Conservation (phyloP, 2,888 invertebrate genomes). For the Caenorhabditis angaria region DNA sequence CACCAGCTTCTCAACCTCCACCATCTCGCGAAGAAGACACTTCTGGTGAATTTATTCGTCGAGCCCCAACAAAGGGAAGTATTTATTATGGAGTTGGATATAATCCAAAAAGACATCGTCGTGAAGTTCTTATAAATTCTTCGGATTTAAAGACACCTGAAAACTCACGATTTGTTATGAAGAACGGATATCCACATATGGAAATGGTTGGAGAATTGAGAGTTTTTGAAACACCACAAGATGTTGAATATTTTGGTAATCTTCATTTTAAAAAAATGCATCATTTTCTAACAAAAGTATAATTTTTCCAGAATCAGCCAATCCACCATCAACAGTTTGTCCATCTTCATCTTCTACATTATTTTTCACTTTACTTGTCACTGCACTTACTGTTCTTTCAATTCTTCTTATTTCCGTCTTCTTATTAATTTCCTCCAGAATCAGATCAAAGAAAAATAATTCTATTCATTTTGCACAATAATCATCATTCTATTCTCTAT, state of each 20-base stretch:
- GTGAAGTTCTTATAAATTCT: conserved; percentile 36
- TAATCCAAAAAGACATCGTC: conserved; percentile 40
- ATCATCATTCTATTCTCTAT: conserved; percentile 1
- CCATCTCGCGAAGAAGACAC: too few species aligned
- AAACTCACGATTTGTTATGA: conserved; percentile 17
- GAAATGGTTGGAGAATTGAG: conserved; percentile 66
- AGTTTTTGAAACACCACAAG: conserved; percentile 67
- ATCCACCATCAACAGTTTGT: conserved; percentile 11
- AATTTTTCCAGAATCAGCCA: conserved; percentile 10
- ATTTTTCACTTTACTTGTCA: conserved; percentile 38
- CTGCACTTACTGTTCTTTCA: conserved; percentile 38
- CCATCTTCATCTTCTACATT: conserved; percentile 24
- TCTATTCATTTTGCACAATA: conserved; percentile 42
- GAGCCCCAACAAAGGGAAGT: conserved; percentile 37
- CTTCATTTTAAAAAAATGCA: not conserved
- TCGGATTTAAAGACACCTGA: conserved; percentile 13
- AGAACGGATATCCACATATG: conserved; percentile 53
- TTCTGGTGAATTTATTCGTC: conserved; percentile 44
- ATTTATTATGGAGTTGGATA: conserved; percentile 46
- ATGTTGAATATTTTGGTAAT: conserved; percentile 64
- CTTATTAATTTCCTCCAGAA: conserved; percentile 39
- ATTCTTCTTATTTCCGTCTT: conserved; percentile 40
- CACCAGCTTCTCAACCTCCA: conserved; percentile 31
- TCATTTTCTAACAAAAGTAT: not conserved
- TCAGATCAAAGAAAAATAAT: conserved; percentile 37